phyloP scores from a whole-genome alignment of 2,797 vertebrate genomes.

The Botia kubotai region DNA sequence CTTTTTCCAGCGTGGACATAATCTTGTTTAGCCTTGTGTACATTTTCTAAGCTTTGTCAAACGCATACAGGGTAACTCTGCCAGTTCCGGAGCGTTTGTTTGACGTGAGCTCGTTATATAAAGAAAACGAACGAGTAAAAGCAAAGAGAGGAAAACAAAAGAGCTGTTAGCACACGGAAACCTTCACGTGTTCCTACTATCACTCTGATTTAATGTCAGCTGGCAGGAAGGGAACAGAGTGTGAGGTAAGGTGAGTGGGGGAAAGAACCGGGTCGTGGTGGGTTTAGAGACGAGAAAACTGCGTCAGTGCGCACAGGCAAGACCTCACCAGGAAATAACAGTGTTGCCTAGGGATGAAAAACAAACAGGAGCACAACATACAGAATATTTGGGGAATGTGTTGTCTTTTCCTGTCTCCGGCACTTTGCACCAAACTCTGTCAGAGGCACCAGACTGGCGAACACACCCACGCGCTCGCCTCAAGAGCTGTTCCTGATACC shows the following conservation, averaged over 20 bases:
- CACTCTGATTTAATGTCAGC: conserved; percentile 17
- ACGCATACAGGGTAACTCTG: neutral
- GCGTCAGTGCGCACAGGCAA: conserved; percentile 60
- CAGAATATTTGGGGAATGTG: conserved; percentile 60
- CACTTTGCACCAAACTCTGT: conserved; percentile 26
- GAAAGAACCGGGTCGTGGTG: neutral
- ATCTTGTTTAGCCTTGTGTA: neutral
- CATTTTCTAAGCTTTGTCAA: neutral
- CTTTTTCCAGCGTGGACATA: neutral
- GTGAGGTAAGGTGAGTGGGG: conserved; percentile 31
- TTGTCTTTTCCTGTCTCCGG: conserved; percentile 45
- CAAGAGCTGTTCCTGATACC: conserved; percentile 18
- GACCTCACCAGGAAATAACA: conserved; percentile 67
- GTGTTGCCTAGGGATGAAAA: conserved; percentile 69
- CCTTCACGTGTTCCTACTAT: conserved; percentile 34
- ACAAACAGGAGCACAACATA: conserved; percentile 62
- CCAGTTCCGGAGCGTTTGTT: neutral
- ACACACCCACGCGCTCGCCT: conserved; percentile 35
- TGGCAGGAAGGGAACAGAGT: conserved; percentile 12
- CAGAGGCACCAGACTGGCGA: conserved; percentile 17
- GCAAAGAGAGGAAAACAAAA: conserved; percentile 21
- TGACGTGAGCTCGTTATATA: neutral
- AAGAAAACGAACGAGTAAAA: conserved; percentile 8
- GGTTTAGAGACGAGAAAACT: conserved; percentile 24
- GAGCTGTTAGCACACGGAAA: conserved; percentile 11